Conservation (phyloP, 2,888 invertebrate genomes). For the Capitulum mitella region DNA sequence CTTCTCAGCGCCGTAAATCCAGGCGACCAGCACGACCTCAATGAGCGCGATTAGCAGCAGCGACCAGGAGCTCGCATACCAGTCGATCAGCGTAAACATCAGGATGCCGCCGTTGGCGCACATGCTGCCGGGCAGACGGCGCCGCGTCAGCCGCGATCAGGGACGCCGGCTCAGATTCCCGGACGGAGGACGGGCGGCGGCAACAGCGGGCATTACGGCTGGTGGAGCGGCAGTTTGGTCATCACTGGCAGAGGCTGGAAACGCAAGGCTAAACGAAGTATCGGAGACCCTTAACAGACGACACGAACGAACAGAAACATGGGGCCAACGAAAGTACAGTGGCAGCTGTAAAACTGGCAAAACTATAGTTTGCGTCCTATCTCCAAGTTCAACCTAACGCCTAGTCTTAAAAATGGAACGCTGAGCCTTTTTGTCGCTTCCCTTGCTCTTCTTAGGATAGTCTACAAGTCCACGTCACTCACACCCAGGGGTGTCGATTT, state of each 20-base stretch:
- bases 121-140: constrained; percentile 28
- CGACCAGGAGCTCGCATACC: constrained; percentile 45
- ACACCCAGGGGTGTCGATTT: no score
- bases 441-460: no score
- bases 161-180: constrained; percentile 41
- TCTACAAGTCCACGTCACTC: no score
- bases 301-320: no score
- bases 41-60: constrained; percentile 45
- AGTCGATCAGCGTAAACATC: constrained; percentile 49
- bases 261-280: no score
- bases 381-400: no score
- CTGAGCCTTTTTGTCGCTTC: no score
- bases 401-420: no score
- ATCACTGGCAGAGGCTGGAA: not conserved
- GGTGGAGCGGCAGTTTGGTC: not conserved
- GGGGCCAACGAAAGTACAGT: no score
- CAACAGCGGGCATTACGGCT: not conserved
- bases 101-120: constrained; percentile 48
- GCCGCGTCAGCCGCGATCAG: constrained; percentile 38
- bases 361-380: no score
- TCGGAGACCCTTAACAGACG: no score
- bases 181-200: constrained; percentile 44
- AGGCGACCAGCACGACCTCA: constrained; percentile 43
- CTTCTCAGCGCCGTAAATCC: constrained; percentile 30
- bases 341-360: no score